Percentiles rank a stretch among this genome's conserved stretches.
Evolutionary conservation across 2,797 vertebrate genomes (phyloP).

Genomic region (Momotus momota): DNA sequence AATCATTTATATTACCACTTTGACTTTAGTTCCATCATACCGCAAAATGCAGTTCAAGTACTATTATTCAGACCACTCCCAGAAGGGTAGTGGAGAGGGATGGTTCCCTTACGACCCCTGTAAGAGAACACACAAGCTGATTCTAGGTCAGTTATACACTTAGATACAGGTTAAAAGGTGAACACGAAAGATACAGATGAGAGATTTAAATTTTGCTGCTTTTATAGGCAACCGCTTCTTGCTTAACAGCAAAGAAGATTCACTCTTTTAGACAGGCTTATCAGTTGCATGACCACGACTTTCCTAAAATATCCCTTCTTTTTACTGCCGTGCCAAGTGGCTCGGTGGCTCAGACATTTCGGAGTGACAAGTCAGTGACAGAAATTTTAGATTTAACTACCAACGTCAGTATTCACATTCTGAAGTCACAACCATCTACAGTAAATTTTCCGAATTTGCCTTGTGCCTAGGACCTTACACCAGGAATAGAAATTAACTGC

Average conservation of each 20-base stretch:
- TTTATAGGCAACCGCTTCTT: not conserved
- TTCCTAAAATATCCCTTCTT: not conserved
- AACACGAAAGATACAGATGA: not conserved
- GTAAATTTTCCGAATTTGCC: accelerated
- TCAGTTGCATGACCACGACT: not conserved
- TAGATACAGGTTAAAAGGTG: not conserved
- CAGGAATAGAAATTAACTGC: slow-evolving; percentile 11
- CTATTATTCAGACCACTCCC: not conserved
- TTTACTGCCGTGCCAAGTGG: not conserved
- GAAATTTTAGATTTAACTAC: not conserved
- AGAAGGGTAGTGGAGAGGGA: not conserved
- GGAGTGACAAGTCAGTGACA: not conserved
- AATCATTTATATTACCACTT: not conserved
- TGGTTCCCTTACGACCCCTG: not conserved
- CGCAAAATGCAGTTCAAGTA: not conserved
- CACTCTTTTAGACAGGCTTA: not conserved
- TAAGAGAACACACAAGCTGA: not conserved
- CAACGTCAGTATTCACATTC: not conserved
- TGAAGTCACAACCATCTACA: not conserved
- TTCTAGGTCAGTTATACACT: not conserved
- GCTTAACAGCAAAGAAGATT: not conserved
- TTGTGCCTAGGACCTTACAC: not conserved
- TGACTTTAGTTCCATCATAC: not conserved
- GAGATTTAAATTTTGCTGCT: not conserved
- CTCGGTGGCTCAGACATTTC: not conserved